Evolutionary conservation across 2,113 vertebrate genomes (phyloP).

Genomic region (Hyperoodon ampullatus): DNA sequence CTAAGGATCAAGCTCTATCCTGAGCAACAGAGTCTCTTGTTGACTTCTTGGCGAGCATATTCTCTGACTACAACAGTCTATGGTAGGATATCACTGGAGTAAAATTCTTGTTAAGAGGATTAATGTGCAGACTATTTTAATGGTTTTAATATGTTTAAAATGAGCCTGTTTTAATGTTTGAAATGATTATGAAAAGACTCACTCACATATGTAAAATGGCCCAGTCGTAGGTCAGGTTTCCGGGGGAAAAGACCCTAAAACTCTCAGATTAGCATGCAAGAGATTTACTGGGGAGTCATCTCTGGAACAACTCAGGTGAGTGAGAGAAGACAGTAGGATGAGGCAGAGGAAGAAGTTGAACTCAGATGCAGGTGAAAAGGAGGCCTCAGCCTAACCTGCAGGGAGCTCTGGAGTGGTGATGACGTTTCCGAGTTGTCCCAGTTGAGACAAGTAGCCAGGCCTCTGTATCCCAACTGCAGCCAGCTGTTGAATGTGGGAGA

Average conservation of each 20-base stretch:
- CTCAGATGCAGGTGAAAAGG: neutral
- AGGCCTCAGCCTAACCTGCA: neutral
- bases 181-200: slow-evolving; percentile 1
- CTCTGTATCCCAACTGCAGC: neutral
- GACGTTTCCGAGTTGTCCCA: neutral
- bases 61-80: neutral
- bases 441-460: neutral
- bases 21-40: neutral
- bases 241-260: neutral
- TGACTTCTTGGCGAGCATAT: neutral
- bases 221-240: neutral
- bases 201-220: neutral
- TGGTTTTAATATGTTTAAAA: slow-evolving; percentile 11
- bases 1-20: neutral
- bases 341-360: neutral
- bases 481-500: neutral
- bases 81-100: neutral
- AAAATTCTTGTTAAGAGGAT: neutral
- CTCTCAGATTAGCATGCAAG: neutral
- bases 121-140: neutral
- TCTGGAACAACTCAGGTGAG: neutral
- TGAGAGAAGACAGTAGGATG: neutral
- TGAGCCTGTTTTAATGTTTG: neutral
- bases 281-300: neutral
- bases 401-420: neutral